Evolutionary conservation across 2,797 vertebrate species (phyloP).

Genomic region (Neosilurus hyrtlii): DNA sequence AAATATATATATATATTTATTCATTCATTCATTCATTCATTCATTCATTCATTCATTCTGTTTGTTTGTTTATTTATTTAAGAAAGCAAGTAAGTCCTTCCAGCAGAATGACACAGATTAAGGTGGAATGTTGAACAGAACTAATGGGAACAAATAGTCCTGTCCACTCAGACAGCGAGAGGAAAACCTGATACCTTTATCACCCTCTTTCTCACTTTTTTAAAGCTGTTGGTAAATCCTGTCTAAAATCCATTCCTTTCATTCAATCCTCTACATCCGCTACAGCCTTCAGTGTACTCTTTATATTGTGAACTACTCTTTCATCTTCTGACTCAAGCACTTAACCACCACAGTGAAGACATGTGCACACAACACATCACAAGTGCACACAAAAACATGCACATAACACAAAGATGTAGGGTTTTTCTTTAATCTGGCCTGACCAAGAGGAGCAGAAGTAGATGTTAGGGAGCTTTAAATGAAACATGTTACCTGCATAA

Average conservation of each 20-base stretch:
- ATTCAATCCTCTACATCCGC: slow-evolving; percentile 49
- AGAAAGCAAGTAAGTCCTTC: neutral
- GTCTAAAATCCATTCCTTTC: slow-evolving; percentile 49
- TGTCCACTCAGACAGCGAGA: slow-evolving; percentile 41
- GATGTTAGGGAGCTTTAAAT: neutral
- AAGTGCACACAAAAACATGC: slow-evolving; percentile 20
- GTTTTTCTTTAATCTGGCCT: neutral
- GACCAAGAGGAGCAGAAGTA: neutral
- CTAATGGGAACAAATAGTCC: slow-evolving; percentile 48
- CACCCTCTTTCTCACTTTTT: slow-evolving; percentile 52
- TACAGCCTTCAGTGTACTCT: slow-evolving; percentile 36
- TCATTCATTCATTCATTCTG: neutral
- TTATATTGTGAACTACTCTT: slow-evolving; percentile 11
- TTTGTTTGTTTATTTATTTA: neutral
- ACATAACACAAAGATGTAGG: neutral
- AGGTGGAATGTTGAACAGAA: slow-evolving; percentile 37
- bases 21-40: neutral
- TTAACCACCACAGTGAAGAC: slow-evolving; percentile 48
- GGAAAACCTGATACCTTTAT: slow-evolving; percentile 55
- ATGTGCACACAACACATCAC: slow-evolving; percentile 18
- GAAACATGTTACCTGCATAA: neutral
- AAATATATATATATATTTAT: too few species aligned
- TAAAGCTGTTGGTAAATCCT: slow-evolving; percentile 59
- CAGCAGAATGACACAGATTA: slow-evolving; percentile 33
- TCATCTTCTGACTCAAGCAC: slow-evolving; percentile 64